Percentiles rank a stretch among this genome's conserved stretches.
phyloP scores from a whole-genome alignment of 2,888 invertebrate genomes.

The Drosophila austrosaltans region DNA sequence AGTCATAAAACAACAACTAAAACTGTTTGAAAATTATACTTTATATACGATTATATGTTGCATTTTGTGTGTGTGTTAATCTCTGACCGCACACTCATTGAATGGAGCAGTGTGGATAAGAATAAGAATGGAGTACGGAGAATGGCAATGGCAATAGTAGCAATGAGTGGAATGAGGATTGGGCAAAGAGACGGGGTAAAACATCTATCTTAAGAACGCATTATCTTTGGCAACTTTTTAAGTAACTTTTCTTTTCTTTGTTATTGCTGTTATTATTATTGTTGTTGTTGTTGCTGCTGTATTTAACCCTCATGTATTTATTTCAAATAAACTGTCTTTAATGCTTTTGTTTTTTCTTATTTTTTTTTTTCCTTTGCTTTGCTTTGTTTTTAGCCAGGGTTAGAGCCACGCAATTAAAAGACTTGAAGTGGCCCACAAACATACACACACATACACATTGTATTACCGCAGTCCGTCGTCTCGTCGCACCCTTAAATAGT shows the following conservation, averaged over 20 bases:
- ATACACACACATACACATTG: neutral
- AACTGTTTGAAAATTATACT: conserved; percentile 53
- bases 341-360: conserved; percentile 53
- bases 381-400: conserved; percentile 50
- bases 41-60: conserved; percentile 50
- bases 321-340: conserved; percentile 71
- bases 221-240: conserved; percentile 75
- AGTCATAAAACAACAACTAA: conserved; percentile 63
- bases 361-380: conserved; percentile 50
- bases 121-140: neutral
- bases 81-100: conserved; percentile 42
- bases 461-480: neutral
- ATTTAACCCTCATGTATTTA: conserved; percentile 65
- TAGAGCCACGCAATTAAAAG: conserved; percentile 65
- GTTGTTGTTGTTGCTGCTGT: conserved; percentile 22
- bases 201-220: conserved; percentile 75
- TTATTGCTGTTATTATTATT: neutral
- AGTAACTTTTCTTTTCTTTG: conserved; percentile 51
- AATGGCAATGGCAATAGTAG: no score
- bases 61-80: conserved; percentile 48
- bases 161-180: neutral
- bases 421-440: conserved; percentile 59
- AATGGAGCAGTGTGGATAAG: conserved; percentile 1
- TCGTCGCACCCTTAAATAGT: conserved; percentile 71
- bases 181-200: neutral